Conservation (phyloP, 2,797 vertebrate species). For the Halcyon leucocephala region DNA sequence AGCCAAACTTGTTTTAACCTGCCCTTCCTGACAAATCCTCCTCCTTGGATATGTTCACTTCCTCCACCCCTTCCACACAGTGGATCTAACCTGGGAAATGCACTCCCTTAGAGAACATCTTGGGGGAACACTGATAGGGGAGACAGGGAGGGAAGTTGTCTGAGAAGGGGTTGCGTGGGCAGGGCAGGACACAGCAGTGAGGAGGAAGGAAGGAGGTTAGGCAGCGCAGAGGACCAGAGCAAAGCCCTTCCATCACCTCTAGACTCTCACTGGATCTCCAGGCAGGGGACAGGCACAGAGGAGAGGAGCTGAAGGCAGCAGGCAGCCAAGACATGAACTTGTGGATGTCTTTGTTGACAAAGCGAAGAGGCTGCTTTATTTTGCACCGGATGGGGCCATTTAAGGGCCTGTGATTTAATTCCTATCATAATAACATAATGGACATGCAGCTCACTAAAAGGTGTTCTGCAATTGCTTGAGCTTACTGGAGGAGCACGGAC, state of each 20-base stretch:
- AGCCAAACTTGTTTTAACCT: background rate
- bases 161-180: background rate
- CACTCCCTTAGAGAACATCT: background rate
- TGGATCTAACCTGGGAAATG: background rate
- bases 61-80: background rate
- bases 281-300: background rate
- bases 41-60: background rate
- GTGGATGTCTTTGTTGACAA: conserved; percentile 26
- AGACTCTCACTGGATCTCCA: background rate
- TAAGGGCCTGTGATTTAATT: background rate
- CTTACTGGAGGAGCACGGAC: background rate
- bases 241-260: background rate
- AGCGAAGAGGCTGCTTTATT: background rate
- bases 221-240: background rate
- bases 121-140: background rate
- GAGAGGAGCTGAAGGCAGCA: background rate
- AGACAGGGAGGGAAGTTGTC: background rate
- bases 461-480: background rate
- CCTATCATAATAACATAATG: background rate
- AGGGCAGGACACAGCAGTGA: background rate
- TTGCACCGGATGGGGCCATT: background rate
- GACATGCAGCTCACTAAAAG: background rate
- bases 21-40: background rate
- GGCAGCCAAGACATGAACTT: conserved; percentile 6
- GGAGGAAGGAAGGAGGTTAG: conserved; percentile 34